These are phyloP conservation scores for Gadus macrocephalus DNA, from an alignment of 2,113 vertebrate genomes.

Conservation along the genomic window DNA sequence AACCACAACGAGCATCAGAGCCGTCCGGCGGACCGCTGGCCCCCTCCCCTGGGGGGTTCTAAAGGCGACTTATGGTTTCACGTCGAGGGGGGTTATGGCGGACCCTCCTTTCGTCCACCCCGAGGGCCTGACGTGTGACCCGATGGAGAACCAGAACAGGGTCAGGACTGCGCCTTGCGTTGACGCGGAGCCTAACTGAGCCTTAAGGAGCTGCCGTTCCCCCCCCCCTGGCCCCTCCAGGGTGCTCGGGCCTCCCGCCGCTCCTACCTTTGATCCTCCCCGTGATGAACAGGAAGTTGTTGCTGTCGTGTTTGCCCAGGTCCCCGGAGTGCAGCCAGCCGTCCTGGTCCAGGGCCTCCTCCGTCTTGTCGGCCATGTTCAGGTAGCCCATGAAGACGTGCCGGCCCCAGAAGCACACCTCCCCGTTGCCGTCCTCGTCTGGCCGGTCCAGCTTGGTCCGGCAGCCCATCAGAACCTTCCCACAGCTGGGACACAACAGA, in stretches of 20 bases:
- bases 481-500: conserved; percentile 61
- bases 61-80: too few species aligned
- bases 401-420: conserved; percentile 77
- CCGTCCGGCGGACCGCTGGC: neutral
- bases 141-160: too few species aligned
- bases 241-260: too few species aligned
- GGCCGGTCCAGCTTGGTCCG: conserved; percentile 65
- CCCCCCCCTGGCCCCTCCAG: too few species aligned
- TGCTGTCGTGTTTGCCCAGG: conserved; percentile 60
- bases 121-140: too few species aligned
- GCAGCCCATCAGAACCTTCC: conserved; percentile 64
- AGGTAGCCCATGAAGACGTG: conserved; percentile 80
- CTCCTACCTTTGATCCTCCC: conserved; percentile 76
- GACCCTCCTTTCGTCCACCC: too few species aligned
- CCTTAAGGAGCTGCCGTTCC: too few species aligned
- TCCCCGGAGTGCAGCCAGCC: conserved; percentile 80
- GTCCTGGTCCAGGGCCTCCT: conserved; percentile 65
- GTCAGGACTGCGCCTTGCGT: too few species aligned
- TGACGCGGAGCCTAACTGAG: too few species aligned
- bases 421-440: conserved; percentile 67
- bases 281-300: conserved; percentile 72
- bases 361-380: conserved; percentile 67
- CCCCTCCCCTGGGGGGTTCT: too few species aligned
- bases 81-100: too few species aligned
- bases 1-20: neutral